Evolutionary conservation across 2,113 vertebrate genomes (phyloP).

Genomic region (Callaeas wilsoni): DNA sequence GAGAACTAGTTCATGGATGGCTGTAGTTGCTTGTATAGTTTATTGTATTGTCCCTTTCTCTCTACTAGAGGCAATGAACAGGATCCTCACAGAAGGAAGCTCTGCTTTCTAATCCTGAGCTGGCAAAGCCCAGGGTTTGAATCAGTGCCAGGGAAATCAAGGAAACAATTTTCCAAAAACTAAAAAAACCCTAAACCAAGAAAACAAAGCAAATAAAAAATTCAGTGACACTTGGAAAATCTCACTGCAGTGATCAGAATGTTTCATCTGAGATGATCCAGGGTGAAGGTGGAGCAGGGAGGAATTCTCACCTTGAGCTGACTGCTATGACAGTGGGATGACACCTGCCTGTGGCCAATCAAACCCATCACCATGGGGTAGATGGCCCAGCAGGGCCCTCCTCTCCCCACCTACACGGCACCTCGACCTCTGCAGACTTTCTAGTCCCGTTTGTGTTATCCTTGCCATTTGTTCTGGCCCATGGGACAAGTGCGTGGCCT

Average conservation of each 20-base stretch:
- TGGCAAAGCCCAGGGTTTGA: not conserved
- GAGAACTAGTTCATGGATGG: not conserved
- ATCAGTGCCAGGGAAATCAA: not conserved
- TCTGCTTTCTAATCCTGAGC: not conserved
- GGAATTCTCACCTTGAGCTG: not conserved
- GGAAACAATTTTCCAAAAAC: not conserved
- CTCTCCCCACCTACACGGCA: not conserved
- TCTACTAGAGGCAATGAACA: not conserved
- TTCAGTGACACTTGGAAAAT: not conserved
- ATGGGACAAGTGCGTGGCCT: accelerated
- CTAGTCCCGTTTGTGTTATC: not conserved
- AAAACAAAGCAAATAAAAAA: not conserved
- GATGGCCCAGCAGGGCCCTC: not conserved
- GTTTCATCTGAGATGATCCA: not conserved
- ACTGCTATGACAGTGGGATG: not conserved
- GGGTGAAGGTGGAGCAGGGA: not conserved
- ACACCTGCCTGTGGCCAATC: accelerated
- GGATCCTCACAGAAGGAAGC: not conserved
- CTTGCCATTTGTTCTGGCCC: not conserved
- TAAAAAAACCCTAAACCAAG: not conserved
- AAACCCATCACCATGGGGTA: accelerated
- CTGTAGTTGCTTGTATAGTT: not conserved
- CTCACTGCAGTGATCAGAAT: not conserved
- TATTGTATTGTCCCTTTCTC: not conserved
- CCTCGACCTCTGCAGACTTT: not conserved